A percentile compares a stretch with the other conserved stretches of the same genome.
These are phyloP conservation scores for Elachura formosa DNA, from an alignment of 2,113 vertebrate genomes.

Conservation along the genomic window DNA sequence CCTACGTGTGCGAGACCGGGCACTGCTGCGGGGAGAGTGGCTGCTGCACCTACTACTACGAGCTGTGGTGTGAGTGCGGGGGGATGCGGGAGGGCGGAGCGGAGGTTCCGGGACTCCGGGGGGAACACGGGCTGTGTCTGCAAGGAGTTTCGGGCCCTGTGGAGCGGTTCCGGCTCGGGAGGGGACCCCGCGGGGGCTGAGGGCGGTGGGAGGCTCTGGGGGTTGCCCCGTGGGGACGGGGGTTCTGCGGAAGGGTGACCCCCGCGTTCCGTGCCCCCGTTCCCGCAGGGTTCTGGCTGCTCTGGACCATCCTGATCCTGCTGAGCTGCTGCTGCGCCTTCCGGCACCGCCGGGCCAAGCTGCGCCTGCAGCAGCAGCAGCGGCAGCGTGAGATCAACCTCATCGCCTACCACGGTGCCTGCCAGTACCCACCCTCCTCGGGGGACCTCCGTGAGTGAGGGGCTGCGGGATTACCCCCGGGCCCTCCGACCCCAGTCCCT, in stretches of 20 bases:
- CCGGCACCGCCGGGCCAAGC: constrained; percentile 91
- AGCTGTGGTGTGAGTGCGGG: constrained; percentile 93
- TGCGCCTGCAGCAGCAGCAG: constrained; percentile 93
- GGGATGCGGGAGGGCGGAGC: no score
- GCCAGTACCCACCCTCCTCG: constrained; percentile 75
- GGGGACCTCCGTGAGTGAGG: constrained; percentile 87
- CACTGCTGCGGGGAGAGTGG: constrained; percentile 96
- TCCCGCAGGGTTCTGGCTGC: constrained; percentile 92
- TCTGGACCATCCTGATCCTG: constrained; percentile 92
- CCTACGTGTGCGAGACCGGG: constrained; percentile 91
- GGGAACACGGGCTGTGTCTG: neutral
- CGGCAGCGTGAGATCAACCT: constrained; percentile 96
- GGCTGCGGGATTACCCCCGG: neutral
- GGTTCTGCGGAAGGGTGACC: neutral
- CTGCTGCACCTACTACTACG: constrained; percentile 97
- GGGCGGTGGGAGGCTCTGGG: neutral
- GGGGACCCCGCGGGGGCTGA: neutral
- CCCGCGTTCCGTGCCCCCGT: neutral
- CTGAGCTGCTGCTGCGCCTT: constrained; percentile 96
- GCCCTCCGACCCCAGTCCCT: no score
- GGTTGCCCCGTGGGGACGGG: neutral
- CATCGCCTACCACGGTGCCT: constrained; percentile 91
- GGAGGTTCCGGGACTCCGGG: neutral
- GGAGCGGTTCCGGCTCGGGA: neutral
- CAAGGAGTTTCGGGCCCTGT: neutral